phyloP scores from a whole-genome alignment of 53 echinoderm and acorn worm species.

The Holothuria scabra region DNA sequence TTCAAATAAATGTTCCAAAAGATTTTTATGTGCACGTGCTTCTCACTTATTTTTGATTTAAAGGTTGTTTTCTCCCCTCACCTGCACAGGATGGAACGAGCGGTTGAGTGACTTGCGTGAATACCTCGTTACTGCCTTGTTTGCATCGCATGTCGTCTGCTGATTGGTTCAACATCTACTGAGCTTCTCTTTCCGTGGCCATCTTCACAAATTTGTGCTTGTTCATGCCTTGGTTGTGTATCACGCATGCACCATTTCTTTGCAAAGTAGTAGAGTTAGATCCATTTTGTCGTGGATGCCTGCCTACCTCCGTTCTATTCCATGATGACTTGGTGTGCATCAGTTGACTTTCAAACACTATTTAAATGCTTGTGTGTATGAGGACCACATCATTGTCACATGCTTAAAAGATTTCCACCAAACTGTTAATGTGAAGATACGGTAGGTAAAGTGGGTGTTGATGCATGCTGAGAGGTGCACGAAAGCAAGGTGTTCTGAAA shows the following conservation, averaged over 20 bases:
- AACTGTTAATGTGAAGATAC: too few species aligned
- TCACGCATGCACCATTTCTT: constrained; percentile 21
- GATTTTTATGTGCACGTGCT: not conserved
- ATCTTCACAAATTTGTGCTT: constrained; percentile 20
- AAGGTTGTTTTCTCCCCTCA: constrained; percentile 13
- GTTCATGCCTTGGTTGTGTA: constrained; percentile 13
- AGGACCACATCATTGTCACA: too few species aligned
- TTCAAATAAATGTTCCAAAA: too few species aligned
- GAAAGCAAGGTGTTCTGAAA: too few species aligned
- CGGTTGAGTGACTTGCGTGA: constrained; percentile 14
- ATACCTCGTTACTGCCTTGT: not conserved
- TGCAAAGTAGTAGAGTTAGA: constrained; percentile 12
- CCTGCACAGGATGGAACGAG: constrained; percentile 20
- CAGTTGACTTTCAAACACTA: too few species aligned
- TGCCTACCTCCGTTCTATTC: too few species aligned
- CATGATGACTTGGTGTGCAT: too few species aligned
- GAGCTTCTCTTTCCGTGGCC: constrained; percentile 23
- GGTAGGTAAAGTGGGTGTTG: too few species aligned
- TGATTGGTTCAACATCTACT: constrained; percentile 7
- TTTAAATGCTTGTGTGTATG: too few species aligned
- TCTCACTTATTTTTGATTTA: not conserved
- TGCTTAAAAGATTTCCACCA: too few species aligned
- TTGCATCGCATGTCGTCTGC: constrained; percentile 21
- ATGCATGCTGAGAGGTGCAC: too few species aligned
- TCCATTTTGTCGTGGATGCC: too few species aligned